Percentiles rank a stretch among this genome's conserved stretches.
These are phyloP conservation scores for Heliconius himera DNA, from an alignment of 1,140 invertebrate genomes.

Conservation along the genomic window DNA sequence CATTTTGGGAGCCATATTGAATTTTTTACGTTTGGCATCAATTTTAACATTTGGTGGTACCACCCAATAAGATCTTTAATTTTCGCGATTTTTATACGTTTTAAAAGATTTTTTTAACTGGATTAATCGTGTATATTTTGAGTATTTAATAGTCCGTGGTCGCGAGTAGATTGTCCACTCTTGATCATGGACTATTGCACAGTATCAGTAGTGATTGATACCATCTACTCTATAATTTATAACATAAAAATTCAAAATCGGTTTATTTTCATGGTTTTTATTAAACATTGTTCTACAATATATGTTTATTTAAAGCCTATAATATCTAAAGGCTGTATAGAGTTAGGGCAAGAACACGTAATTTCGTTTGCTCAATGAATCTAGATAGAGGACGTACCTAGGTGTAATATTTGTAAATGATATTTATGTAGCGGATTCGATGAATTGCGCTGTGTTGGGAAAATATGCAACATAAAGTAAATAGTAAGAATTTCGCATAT, in stretches of 20 bases:
- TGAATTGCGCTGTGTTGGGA: not conserved
- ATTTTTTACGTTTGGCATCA: not conserved
- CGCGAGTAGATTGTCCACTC: no score
- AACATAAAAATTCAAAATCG: not conserved
- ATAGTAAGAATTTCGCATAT: not conserved
- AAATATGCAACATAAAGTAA: not conserved
- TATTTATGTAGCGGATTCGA: not conserved
- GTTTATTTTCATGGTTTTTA: not conserved
- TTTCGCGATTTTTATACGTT: no score
- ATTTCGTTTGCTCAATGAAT: conserved; percentile 4
- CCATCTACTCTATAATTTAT: not conserved
- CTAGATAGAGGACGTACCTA: not conserved
- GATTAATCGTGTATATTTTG: no score
- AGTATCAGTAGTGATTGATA: not conserved
- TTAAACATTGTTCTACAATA: not conserved
- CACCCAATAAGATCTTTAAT: no score
- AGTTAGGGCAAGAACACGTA: not conserved
- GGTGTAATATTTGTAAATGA: conserved; percentile 2
- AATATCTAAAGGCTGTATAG: conserved; percentile 6
- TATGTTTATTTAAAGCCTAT: not conserved
- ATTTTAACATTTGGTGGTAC: not conserved
- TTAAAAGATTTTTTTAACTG: no score
- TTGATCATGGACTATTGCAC: no score
- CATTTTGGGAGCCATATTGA: not conserved
- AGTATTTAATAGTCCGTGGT: no score